Percentiles rank a stretch among this genome's conserved stretches.
These are phyloP conservation scores for Ibycter americanus DNA, from an alignment of 2,797 vertebrate species.

Conservation along the genomic window DNA sequence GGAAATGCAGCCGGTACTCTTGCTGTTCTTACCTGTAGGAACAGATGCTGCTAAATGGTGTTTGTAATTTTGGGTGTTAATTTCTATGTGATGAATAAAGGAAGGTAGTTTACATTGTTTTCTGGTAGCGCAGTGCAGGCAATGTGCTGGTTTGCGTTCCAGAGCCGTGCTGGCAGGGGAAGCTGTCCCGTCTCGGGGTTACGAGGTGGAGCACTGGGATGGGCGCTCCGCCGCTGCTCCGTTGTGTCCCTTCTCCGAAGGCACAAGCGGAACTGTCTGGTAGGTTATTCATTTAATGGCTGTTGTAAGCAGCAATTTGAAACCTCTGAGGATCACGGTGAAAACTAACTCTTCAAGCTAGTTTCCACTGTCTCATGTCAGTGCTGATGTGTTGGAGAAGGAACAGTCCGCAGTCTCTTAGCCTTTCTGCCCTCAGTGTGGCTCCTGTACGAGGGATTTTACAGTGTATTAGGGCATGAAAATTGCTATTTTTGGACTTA, in stretches of 20 bases:
- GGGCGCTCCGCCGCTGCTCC: neutral
- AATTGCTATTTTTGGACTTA: neutral
- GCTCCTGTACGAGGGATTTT: neutral
- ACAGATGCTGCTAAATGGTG: neutral
- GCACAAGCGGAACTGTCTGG: neutral
- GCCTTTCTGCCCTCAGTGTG: neutral
- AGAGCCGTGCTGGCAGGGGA: neutral
- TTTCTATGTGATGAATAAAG: neutral
- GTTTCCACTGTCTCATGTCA: neutral
- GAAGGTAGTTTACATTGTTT: neutral
- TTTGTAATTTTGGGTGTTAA: neutral
- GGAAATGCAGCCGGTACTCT: neutral
- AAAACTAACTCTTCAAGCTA: neutral
- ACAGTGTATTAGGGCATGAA: neutral
- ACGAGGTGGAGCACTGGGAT: neutral
- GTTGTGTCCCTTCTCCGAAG: neutral
- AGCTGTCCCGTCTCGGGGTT: too few relatives aligned
- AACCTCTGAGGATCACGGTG: neutral
- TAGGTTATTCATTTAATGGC: neutral
- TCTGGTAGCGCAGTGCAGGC: neutral
- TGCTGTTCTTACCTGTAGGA: neutral
- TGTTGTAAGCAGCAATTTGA: neutral
- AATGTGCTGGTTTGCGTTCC: neutral
- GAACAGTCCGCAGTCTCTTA: neutral
- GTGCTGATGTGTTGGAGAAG: neutral